Base-by-base conservation (phyloP, 2,797 vertebrate species). In the Chelon labrosus region DNA sequence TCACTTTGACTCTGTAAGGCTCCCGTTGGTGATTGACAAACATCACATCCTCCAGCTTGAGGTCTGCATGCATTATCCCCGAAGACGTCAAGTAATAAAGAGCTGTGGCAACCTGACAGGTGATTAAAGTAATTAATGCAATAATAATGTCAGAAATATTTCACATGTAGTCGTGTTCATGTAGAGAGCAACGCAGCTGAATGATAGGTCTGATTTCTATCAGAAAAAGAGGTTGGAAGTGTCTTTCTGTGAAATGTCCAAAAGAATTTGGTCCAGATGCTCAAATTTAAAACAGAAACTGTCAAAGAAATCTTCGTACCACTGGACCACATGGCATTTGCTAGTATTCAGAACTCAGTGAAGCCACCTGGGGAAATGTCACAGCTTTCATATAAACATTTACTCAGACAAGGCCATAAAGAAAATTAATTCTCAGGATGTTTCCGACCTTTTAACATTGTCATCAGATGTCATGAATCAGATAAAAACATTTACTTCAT, bases 1-100 rank as follows among this genome's bases (percentile, higher is more conserved):
- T 82, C 25, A 77, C 31, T 60, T 77, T 77, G 19, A 77, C 41
- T 13, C 46, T 61, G 19, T 44, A 82, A 7, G 66, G 75, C 61
- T 71, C 35, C 46, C 0, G 13, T 2, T 1, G 27, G 16, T 74
- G 63, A 20, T 70, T 42, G 7, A 74, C 70, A 27, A 80, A 16
- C 77, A 77, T 80, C 3, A 80, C 51, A 0, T 80, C 75, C 1
- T 53, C 54, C 10, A 49, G 1, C 46, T 74, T 84, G 8, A 81
- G 25, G 31, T 73, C 64, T 20, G 51, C 49, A 13, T 81, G 75
- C 5, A 76, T 73, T 4, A 73, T 55, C 0, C 61, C 22, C 0
- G 9, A 19, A 16, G 5, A 3, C 63, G 59, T 73, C 22, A 79
- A 64, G 58, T 75, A 35, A 3, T 13, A 0, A 16, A 82, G 61